Percentiles rank a stretch among this genome's conserved stretches.
phyloP scores from a whole-genome alignment of 2,888 invertebrate species.

The Eristalis tenax region DNA sequence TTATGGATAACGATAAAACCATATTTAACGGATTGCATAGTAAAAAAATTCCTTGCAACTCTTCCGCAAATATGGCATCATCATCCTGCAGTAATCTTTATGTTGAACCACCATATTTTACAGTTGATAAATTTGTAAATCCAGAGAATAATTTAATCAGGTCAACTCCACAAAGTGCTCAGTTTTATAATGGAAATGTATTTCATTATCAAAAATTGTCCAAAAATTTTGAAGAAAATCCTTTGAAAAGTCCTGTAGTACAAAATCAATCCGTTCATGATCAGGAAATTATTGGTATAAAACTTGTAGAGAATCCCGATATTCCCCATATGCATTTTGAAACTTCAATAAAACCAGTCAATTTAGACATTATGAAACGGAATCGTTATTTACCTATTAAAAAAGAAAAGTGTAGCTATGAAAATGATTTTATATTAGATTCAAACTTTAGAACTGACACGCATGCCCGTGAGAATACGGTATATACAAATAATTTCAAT shows the following conservation, averaged over 20 bases:
- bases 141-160: slow-evolving; percentile 14
- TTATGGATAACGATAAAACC: background rate
- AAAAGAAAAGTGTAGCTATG: slow-evolving; percentile 22
- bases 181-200: background rate
- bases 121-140: slow-evolving; percentile 62
- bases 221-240: background rate
- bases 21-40: background rate
- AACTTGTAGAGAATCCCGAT: slow-evolving; percentile 24
- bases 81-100: slow-evolving; percentile 46
- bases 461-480: slow-evolving; percentile 6
- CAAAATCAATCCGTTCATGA: slow-evolving; percentile 23
- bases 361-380: slow-evolving; percentile 11
- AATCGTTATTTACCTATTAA: slow-evolving; percentile 33
- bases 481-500: background rate
- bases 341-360: slow-evolving; percentile 16
- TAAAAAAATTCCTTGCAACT: background rate
- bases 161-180: background rate
- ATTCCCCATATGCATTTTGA: slow-evolving; percentile 32
- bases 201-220: slow-evolving; percentile 10
- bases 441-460: slow-evolving; percentile 5
- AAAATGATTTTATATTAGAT: slow-evolving; percentile 7
- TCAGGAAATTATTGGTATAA: slow-evolving; percentile 27
- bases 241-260: background rate
- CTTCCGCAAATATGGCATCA: slow-evolving; percentile 2
- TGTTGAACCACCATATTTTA: slow-evolving; percentile 59